Evolutionary conservation across 2,888 invertebrate genomes (phyloP), one percentile per base, ranked within the genome.

Genomic region (Hymenopus coronatus): DNA sequence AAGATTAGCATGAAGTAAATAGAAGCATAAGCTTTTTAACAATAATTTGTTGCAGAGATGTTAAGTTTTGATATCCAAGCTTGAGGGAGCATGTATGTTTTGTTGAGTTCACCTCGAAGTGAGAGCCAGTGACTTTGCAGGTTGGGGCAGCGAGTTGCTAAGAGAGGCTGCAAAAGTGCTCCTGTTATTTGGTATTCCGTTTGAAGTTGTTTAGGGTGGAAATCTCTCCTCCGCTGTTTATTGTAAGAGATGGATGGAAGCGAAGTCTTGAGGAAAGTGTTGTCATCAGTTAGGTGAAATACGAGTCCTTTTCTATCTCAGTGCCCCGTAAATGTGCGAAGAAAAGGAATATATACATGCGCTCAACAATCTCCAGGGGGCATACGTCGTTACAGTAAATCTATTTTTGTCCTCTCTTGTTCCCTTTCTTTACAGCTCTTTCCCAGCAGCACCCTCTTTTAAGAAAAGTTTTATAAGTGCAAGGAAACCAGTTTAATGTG

Each of bases 161-260:
- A 70, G 54, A 25, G 54, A 70, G 54, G 40, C 9, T 14, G 83
- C 28, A 82, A 81, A 87, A 89, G 89, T 89, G 89, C 87, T 82
- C 20, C 25, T 4, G 33, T 89, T 84, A 83, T 89, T 89, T 82
- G 8, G 87, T 88, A 89, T 89, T 89, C 89, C 84, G 87, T 89
- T 89, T 89, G 88, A 89, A 86, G 86, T 86, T 88, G 85, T 88
- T 83, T n/a, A 88, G 83, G 86, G 88, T 54, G 81, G 88, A 85
- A 85, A 82, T 88, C 81, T 28, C 85, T 46, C 46, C 85, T 46
- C 46, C 85, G 4, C 54, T 85, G 85, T 85, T 85, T 46, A 85
- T 85, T 85, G 85, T 85, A 85, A 28, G 40, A 85, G 85, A 85
- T 85, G 85, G 85, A 46, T 85, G 85, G 85, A 46, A 46, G 85